Evolutionary conservation across 2,888 invertebrate species (phyloP).

Genomic region (Lathronympha strigana): DNA sequence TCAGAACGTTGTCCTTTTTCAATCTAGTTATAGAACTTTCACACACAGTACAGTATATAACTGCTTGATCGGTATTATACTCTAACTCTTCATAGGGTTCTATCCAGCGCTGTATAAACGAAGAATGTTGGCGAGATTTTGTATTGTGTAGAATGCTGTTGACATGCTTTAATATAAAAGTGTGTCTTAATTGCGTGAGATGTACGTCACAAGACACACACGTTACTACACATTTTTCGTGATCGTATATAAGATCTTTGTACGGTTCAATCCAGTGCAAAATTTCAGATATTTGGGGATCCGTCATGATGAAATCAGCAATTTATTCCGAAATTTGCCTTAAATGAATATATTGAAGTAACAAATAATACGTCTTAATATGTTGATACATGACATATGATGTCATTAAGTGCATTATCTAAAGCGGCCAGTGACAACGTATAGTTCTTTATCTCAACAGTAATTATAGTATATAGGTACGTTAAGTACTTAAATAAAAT

Average conservation of each 20-base stretch:
- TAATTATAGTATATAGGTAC: too few relatives aligned
- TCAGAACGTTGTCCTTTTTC: constrained; percentile 14
- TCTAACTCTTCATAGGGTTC: neutral
- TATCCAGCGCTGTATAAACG: constrained; percentile 21
- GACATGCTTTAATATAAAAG: constrained; percentile 6
- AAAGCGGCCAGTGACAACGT: too few relatives aligned
- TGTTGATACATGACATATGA: too few relatives aligned
- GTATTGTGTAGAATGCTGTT: neutral
- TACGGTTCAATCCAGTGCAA: constrained; percentile 16
- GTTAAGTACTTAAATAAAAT: too few relatives aligned
- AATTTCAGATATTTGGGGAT: neutral
- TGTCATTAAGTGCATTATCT: too few relatives aligned
- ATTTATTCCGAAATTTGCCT: too few relatives aligned
- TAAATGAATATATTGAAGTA: too few relatives aligned
- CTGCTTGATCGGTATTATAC: constrained; percentile 6
- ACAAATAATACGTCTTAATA: too few relatives aligned
- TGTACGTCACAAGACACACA: constrained; percentile 1
- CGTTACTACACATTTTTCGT: constrained; percentile 5
- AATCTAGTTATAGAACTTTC: constrained; percentile 3
- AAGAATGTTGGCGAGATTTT: constrained; percentile 4
- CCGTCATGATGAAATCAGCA: neutral
- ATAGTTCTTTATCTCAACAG: too few relatives aligned
- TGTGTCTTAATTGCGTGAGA: constrained; percentile 8
- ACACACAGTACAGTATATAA: constrained; percentile 11
- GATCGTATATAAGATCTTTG: constrained; percentile 3